Base-by-base conservation (phyloP, 1,140 invertebrate species). In the Drosophila ercepeae region DNA sequence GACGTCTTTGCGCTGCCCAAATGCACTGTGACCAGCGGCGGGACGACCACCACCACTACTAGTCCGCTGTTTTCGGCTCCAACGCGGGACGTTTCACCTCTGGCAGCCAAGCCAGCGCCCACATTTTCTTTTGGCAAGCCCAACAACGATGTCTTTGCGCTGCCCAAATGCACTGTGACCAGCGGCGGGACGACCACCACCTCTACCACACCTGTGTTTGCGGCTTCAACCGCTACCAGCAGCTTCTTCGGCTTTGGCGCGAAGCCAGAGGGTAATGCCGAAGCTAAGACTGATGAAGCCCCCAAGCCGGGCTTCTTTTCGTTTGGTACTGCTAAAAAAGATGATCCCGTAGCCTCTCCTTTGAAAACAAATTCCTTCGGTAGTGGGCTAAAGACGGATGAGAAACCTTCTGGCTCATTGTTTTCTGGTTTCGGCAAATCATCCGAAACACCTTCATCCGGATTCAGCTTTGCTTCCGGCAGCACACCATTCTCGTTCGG, bases 401-500 rank as follows among this genome's bases (percentile, higher is more conserved):
- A 83, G 3, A 88, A 83, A 13, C 55, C 78, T 0, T 59, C 46
- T 23, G 41, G 61, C 5, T 58, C 76, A 0, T 27, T 49, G 0
- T 81, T 82, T 21, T 8, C 48, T 0, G 64, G 74, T 2, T 92
- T 90, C 42, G 78, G 79, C 4, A 76, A 84, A 25, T n/a, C 72
- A 7, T 3, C 55, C 8, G 53, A 46, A n/a, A 46, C 46, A 60
- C 6, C 65, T 7, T 19, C 48, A 8, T 68, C 29, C 19, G 69
- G 78, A 0, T 91, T 91, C 36, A 74, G 89, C 45, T 94, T 94
- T 81, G 90, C 91, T 34, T 39, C 49, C 0, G 81, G 79, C 25
- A 91, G 91, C 3, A 93, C 94, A 72, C 93, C 94, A 52, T 95
- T 95, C 75, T 92, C 92, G 27, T 95, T 95, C 91, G 92, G 91